phyloP scores from a whole-genome alignment of 1,140 invertebrate genomes.

The Eriocheir sinensis region DNA sequence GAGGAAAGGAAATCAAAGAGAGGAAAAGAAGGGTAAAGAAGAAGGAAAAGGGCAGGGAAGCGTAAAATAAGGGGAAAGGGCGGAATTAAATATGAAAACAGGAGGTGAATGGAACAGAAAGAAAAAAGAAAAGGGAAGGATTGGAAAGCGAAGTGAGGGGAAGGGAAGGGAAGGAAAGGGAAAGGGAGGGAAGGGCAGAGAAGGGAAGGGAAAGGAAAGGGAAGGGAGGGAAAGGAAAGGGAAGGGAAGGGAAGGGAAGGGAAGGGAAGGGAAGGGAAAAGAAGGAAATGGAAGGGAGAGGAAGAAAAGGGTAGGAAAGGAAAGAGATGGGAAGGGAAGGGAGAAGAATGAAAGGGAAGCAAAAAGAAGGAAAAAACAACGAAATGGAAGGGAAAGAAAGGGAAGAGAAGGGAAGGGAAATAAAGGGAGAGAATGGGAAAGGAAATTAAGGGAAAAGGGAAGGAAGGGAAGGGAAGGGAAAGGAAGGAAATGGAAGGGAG shows the following conservation, averaged over 20 bases:
- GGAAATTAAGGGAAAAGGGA: background rate
- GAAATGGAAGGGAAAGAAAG: too few species aligned
- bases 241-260: too few species aligned
- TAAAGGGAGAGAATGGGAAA: background rate
- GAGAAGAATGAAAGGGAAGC: background rate
- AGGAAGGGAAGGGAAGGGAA: too few species aligned
- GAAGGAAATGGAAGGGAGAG: too few species aligned
- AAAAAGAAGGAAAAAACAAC: too few species aligned
- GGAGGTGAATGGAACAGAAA: background rate
- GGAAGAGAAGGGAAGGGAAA: background rate
- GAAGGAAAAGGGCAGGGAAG: background rate
- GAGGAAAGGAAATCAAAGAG: too few species aligned
- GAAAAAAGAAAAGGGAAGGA: background rate
- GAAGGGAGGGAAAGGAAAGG: too few species aligned
- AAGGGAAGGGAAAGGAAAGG: too few species aligned
- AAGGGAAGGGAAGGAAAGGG: background rate
- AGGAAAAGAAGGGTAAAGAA: background rate
- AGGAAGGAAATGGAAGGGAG: too few species aligned
- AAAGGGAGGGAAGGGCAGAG: background rate
- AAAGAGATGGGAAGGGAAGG: background rate
- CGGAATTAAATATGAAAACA: too few species aligned
- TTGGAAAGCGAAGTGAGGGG: background rate
- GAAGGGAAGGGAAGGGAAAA: too few species aligned
- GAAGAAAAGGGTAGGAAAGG: background rate
- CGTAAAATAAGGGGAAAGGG: background rate